Evolutionary conservation across 2,797 vertebrate genomes (phyloP).

Genomic region (Pangasius larnaudii): DNA sequence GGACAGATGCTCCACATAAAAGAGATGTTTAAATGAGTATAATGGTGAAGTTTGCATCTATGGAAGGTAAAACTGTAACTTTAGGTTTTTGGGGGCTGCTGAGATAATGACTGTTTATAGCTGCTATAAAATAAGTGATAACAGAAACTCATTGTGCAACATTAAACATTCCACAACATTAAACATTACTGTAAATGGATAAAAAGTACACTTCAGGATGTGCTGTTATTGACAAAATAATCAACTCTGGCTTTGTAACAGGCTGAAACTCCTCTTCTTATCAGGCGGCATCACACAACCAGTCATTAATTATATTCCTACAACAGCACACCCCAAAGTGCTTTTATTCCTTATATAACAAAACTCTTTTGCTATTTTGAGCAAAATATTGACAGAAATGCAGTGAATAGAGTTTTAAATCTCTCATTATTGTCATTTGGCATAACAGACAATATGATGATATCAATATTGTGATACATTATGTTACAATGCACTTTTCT

Average conservation of each 20-base stretch:
- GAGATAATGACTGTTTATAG: background rate
- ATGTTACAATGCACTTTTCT: background rate
- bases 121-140: background rate
- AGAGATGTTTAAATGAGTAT: background rate
- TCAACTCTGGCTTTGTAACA: background rate
- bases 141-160: background rate
- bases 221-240: background rate
- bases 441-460: background rate
- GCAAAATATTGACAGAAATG: background rate
- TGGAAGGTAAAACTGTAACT: background rate
- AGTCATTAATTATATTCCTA: no score
- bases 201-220: background rate
- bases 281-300: no score
- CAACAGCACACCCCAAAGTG: no score
- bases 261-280: no score
- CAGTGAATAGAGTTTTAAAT: background rate
- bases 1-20: background rate
- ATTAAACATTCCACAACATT: background rate
- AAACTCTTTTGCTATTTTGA: background rate
- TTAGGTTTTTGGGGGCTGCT: background rate
- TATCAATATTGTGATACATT: background rate
- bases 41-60: background rate
- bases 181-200: background rate
- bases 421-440: background rate
- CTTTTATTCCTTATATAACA: background rate